phyloP scores from a whole-genome alignment of 1,140 invertebrate species.

The Drosophila triauraria region DNA sequence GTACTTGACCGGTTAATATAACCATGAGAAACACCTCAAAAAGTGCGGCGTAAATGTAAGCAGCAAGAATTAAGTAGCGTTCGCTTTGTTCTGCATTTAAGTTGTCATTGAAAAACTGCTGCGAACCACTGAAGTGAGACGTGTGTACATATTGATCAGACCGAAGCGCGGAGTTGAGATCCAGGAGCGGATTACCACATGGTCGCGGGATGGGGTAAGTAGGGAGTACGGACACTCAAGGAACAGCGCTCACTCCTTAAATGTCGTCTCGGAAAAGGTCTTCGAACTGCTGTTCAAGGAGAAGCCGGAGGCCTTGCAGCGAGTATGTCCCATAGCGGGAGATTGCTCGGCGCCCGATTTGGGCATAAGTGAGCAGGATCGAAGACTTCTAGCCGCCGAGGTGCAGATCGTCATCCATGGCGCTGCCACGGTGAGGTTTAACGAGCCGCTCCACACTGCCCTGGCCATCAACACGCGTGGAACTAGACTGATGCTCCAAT shows the following conservation, averaged over 20 bases:
- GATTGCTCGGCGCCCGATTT: conserved; percentile 87
- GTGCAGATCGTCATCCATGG: conserved; percentile 92
- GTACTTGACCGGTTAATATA: conserved; percentile 12
- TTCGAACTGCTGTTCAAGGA: conserved; percentile 34
- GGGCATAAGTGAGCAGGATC: conserved; percentile 88
- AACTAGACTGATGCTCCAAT: conserved; percentile 86
- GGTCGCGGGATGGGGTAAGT: conserved; percentile 86
- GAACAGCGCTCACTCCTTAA: background rate
- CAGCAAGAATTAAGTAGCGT: background rate
- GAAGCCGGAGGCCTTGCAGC: conserved; percentile 31
- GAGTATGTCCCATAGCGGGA: conserved; percentile 85
- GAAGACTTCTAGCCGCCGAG: conserved; percentile 53
- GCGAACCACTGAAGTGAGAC: conserved; percentile 89
- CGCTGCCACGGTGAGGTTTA: conserved; percentile 93
- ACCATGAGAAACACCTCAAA: background rate
- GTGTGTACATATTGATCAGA: conserved; percentile 91
- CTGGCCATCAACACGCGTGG: conserved; percentile 87
- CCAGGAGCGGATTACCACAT: conserved; percentile 88
- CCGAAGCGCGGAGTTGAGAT: conserved; percentile 91
- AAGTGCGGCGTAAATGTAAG: background rate
- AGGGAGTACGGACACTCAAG: background rate
- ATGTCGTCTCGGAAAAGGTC: conserved; percentile 16
- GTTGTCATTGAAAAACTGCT: conserved; percentile 92
- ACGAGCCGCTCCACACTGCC: conserved; percentile 90
- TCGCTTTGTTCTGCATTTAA: conserved; percentile 39